Conservation (phyloP, 2,113 vertebrate species). For the Strix uralensis region DNA sequence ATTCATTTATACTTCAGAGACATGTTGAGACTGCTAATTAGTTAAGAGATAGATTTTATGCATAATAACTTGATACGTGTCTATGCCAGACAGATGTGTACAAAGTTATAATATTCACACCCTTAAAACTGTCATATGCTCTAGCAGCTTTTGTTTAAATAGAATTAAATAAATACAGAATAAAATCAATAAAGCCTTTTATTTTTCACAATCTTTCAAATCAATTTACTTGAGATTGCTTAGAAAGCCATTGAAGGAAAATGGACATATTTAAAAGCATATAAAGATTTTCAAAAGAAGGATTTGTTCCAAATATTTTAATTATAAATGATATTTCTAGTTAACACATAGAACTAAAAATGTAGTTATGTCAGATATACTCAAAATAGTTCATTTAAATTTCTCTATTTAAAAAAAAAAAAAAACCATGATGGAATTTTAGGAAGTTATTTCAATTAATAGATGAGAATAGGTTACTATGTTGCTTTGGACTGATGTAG, state of each 20-base stretch:
- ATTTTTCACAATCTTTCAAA: not conserved
- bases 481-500: not conserved
- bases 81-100: not conserved
- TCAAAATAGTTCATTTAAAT: not conserved
- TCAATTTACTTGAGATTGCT: not conserved
- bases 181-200: not conserved
- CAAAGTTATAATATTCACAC: not conserved
- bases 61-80: not conserved
- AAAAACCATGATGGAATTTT: not conserved
- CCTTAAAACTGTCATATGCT: not conserved
- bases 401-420: not conserved
- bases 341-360: not conserved
- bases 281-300: not conserved
- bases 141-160: not conserved
- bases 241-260: not conserved
- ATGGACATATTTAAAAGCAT: not conserved
- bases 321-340: not conserved
- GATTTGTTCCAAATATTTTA: not conserved
- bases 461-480: not conserved
- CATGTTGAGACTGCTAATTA: constrained; percentile 29
- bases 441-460: not conserved
- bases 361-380: not conserved
- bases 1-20: constrained; percentile 37
- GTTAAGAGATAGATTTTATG: not conserved
- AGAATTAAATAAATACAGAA: not conserved